A percentile compares a stretch with the other conserved stretches of the same genome.
Evolutionary conservation across 2,888 invertebrate genomes (phyloP).

Genomic region (Helobdella robusta): DNA sequence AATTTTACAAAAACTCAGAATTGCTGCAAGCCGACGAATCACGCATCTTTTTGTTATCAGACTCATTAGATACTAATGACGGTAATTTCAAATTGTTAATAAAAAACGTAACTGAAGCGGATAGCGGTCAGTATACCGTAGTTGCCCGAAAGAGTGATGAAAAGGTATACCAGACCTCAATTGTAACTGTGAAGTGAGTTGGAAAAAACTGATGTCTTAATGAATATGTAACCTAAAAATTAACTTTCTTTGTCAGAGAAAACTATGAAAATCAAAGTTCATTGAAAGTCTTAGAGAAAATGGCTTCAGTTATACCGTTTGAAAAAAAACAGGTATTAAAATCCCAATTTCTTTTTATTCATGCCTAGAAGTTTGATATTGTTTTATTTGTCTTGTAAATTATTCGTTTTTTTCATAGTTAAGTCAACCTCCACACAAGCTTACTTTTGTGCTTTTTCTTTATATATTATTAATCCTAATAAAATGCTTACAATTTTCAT

Average conservation of each 20-base stretch:
- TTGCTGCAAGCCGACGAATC: no score
- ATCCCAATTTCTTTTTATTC: no score
- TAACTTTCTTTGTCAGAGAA: background rate
- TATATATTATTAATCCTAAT: no score
- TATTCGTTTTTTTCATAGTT: no score
- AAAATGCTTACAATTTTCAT: no score
- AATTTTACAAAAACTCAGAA: no score
- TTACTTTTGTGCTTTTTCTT: no score
- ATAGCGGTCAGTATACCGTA: slow-evolving; percentile 9
- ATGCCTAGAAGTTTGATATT: no score
- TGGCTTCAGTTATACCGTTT: background rate
- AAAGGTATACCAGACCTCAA: background rate
- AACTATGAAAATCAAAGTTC: background rate
- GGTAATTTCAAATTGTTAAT: slow-evolving; percentile 1
- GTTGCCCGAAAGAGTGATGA: slow-evolving; percentile 2
- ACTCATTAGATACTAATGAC: background rate
- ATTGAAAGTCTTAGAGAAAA: slow-evolving; percentile 4
- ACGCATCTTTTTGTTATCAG: no score
- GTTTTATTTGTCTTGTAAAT: no score
- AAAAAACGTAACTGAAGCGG: background rate
- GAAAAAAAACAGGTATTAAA: background rate
- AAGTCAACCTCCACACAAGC: no score
- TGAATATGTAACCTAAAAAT: background rate
- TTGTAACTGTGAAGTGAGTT: background rate
- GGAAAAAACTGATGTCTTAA: background rate